Percentiles rank a stretch among this genome's conserved stretches.
Conservation (phyloP, 1,140 invertebrate genomes). For the Drosophila sturtevanti region DNA sequence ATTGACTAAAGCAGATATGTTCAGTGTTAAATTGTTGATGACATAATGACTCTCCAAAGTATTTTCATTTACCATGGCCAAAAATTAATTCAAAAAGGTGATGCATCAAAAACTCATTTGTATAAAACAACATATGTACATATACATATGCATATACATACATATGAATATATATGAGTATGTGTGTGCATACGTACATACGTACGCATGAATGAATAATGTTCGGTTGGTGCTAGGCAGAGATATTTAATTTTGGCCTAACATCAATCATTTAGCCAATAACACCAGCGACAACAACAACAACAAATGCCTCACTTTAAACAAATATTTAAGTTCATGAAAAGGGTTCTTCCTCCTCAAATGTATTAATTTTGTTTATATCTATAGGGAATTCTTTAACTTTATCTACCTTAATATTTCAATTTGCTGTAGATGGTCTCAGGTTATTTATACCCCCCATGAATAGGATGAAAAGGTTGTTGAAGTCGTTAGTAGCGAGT, state of each 20-base stretch:
- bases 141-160: background rate
- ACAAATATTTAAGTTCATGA: background rate
- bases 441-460: too few species aligned
- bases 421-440: too few species aligned
- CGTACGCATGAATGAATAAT: background rate
- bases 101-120: conserved; percentile 20
- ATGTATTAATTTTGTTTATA: background rate
- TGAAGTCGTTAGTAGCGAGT: too few species aligned
- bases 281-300: background rate
- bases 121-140: background rate
- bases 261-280: conserved; percentile 15
- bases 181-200: background rate
- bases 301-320: background rate
- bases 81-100: conserved; percentile 8
- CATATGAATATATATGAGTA: too few species aligned
- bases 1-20: background rate
- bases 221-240: background rate
- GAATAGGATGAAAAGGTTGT: too few species aligned
- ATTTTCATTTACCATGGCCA: background rate
- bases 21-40: conserved; percentile 3
- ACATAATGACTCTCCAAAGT: conserved; percentile 4
- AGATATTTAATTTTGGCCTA: conserved; percentile 21
- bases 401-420: background rate
- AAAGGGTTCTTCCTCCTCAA: background rate
- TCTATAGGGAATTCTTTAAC: background rate